These are phyloP conservation scores for Alaudala cheleensis DNA, from an alignment of 2,113 vertebrate genomes.

Conservation along the genomic window DNA sequence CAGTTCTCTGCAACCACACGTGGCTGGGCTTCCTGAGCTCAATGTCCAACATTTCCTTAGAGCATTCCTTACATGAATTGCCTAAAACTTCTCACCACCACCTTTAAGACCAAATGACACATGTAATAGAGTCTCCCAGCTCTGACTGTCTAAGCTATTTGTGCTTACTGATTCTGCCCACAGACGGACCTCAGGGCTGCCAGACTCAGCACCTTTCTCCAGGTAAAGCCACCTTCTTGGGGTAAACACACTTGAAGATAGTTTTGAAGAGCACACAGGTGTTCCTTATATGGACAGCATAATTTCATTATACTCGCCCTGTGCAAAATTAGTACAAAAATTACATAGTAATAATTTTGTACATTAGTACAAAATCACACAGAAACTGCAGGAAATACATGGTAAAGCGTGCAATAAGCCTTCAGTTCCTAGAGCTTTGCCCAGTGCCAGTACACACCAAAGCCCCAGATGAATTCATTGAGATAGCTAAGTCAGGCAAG, in stretches of 20 bases:
- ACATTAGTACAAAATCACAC: neutral
- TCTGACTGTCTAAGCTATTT: rapidly evolving
- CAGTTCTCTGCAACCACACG: neutral
- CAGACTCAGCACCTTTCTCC: neutral
- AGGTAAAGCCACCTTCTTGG: neutral
- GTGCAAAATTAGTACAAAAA: neutral
- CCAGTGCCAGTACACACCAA: neutral
- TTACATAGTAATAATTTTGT: no score
- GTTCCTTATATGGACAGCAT: neutral
- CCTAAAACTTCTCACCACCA: neutral
- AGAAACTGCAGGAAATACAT: neutral
- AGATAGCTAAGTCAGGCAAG: neutral
- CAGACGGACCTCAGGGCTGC: neutral
- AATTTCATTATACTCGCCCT: rapidly evolving
- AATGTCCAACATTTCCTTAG: neutral
- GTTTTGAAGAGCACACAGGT: neutral
- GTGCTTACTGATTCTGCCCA: neutral
- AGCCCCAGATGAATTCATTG: neutral
- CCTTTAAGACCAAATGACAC: neutral
- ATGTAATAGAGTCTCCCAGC: neutral
- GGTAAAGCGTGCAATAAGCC: neutral
- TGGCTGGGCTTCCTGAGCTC: neutral
- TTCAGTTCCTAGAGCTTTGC: neutral
- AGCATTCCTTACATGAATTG: neutral
- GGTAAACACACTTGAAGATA: neutral